phyloP scores from a whole-genome alignment of 2,113 vertebrate genomes.

The Callorhinus ursinus region DNA sequence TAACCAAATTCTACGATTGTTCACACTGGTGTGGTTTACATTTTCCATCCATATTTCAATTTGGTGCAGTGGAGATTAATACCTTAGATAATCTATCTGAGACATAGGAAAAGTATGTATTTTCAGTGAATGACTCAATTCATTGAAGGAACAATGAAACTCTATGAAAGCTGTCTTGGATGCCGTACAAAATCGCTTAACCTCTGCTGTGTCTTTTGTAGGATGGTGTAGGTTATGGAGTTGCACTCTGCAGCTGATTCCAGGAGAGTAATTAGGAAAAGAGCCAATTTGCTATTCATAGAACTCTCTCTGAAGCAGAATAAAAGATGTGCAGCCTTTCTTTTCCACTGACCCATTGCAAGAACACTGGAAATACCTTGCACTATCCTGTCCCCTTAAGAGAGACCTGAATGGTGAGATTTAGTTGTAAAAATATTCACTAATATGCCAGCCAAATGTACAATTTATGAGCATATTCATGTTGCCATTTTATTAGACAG shows the following conservation, averaged over 20 bases:
- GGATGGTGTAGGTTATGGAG: background rate
- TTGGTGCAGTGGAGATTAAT: slow-evolving; percentile 10
- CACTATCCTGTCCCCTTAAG: background rate
- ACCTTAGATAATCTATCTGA: slow-evolving; percentile 15
- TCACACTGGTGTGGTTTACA: background rate
- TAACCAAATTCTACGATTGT: background rate
- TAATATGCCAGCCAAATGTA: background rate
- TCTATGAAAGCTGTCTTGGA: slow-evolving; percentile 35
- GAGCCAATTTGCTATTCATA: slow-evolving; percentile 17
- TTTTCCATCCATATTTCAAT: slow-evolving; percentile 22
- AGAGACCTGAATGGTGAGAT: background rate
- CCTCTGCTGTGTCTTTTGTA: slow-evolving; percentile 10
- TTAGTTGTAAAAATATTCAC: background rate
- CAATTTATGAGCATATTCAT: background rate
- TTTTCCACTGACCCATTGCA: background rate
- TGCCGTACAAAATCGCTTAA: slow-evolving; percentile 46
- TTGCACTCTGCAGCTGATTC: background rate
- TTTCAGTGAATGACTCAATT: slow-evolving; percentile 61
- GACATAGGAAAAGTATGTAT: background rate
- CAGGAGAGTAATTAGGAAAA: slow-evolving; percentile 53
- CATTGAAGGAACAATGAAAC: slow-evolving; percentile 41
- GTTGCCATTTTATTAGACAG: background rate
- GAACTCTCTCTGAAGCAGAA: background rate
- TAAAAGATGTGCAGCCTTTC: background rate
- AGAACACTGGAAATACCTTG: background rate